These are phyloP conservation scores for Urocynchramus pylzowi DNA, from an alignment of 2,113 vertebrate genomes.

Conservation along the genomic window DNA sequence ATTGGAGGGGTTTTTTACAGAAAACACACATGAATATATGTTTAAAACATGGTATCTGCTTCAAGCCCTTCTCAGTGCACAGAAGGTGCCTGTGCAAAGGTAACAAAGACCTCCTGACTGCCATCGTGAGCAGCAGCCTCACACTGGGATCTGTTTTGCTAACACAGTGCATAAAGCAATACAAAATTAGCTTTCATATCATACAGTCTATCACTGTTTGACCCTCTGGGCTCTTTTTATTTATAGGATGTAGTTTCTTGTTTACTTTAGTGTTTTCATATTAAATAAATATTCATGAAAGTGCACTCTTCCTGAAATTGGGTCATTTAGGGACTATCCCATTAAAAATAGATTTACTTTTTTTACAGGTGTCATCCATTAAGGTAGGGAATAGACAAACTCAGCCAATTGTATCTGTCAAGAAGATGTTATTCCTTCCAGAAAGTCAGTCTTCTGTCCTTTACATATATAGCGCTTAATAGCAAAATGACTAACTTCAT, in stretches of 20 bases:
- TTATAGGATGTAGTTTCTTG: constrained; percentile 57
- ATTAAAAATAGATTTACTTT: constrained; percentile 77
- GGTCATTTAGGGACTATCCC: constrained; percentile 76
- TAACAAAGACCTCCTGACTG: background rate
- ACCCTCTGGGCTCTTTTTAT: constrained; percentile 61
- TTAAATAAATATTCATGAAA: constrained; percentile 81
- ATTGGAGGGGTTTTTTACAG: background rate
- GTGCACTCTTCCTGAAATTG: constrained; percentile 75
- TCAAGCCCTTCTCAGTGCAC: background rate
- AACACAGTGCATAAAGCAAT: constrained; percentile 5
- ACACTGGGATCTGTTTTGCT: constrained; percentile 12
- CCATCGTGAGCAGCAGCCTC: background rate
- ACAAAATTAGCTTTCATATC: constrained; percentile 64
- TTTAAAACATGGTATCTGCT: background rate
- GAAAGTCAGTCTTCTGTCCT: constrained; percentile 37
- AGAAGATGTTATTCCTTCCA: constrained; percentile 33
- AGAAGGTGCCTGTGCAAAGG: background rate
- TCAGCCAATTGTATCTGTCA: constrained; percentile 52
- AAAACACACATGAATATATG: background rate
- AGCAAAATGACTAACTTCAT: constrained; percentile 30
- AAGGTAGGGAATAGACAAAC: constrained; percentile 34
- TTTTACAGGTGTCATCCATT: constrained; percentile 68
- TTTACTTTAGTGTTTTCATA: constrained; percentile 61
- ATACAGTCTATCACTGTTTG: constrained; percentile 58
- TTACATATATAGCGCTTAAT: constrained; percentile 18